phyloP scores from a whole-genome alignment of 2,888 invertebrate genomes.

The Cantharis nigra region DNA sequence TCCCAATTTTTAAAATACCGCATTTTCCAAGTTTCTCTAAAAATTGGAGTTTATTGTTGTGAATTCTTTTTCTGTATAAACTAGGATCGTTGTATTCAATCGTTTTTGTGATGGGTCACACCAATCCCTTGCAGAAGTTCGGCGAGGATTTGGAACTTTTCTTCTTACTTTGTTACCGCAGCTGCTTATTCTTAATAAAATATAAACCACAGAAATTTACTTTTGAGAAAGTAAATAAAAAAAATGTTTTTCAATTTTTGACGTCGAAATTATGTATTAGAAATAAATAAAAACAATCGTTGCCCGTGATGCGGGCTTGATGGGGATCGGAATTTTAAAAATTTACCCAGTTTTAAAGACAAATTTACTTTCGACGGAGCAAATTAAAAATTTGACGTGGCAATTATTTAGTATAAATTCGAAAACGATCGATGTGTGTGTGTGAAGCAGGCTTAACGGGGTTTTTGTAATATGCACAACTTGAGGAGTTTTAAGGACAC shows the following conservation, averaged over 20 bases:
- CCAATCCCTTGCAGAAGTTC: constrained; percentile 22
- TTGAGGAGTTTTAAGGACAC: constrained; percentile 34
- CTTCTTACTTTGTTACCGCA: neutral
- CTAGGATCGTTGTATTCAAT: neutral
- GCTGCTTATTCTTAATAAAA: constrained; percentile 14
- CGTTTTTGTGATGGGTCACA: constrained; percentile 14
- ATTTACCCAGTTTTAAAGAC: neutral
- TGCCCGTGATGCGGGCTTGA: no score
- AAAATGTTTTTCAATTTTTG: neutral
- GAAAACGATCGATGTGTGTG: neutral
- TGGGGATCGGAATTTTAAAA: neutral
- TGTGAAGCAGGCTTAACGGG: neutral
- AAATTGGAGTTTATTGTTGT: neutral
- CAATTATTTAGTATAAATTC: neutral
- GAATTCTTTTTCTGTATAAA: neutral
- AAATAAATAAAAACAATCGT: neutral
- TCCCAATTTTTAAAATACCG: neutral
- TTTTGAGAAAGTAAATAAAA: neutral
- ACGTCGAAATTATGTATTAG: neutral
- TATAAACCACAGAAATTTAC: constrained; percentile 9
- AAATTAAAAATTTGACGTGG: neutral
- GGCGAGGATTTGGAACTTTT: constrained; percentile 11
- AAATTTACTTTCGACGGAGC: neutral
- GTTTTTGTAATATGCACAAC: constrained; percentile 8
- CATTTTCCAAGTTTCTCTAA: neutral